These are phyloP conservation scores for Acestrorhynchus altus DNA, from an alignment of 2,797 vertebrate species.

Conservation along the genomic window DNA sequence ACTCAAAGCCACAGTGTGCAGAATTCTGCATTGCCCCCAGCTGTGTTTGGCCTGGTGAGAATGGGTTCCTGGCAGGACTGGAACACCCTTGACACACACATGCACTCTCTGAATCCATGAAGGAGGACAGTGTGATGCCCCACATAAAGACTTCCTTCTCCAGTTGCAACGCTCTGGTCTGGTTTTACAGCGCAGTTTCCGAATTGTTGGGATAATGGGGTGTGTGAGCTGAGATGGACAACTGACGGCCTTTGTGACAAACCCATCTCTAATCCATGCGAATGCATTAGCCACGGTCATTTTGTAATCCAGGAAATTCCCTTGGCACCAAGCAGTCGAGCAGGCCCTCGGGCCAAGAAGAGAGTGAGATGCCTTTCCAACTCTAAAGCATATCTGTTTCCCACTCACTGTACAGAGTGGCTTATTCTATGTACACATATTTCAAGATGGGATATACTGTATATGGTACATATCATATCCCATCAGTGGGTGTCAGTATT, in stretches of 20 bases:
- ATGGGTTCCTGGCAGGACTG: slow-evolving; percentile 33
- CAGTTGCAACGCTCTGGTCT: slow-evolving; percentile 3
- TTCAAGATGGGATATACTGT: not conserved
- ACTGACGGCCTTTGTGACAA: slow-evolving; percentile 42
- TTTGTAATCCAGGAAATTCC: slow-evolving; percentile 45
- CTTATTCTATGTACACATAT: not conserved
- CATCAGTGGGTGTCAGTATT: too few relatives aligned
- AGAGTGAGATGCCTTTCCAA: not conserved
- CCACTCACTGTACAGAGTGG: not conserved
- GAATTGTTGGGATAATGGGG: slow-evolving; percentile 22
- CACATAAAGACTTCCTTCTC: slow-evolving; percentile 47
- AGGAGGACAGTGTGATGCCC: slow-evolving; percentile 26
- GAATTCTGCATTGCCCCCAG: slow-evolving; percentile 24
- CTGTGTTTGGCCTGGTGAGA: slow-evolving; percentile 43
- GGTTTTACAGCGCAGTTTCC: slow-evolving; percentile 13
- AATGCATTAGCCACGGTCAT: slow-evolving; percentile 6
- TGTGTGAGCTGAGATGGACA: slow-evolving; percentile 15
- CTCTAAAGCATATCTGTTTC: not conserved
- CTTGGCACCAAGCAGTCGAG: slow-evolving; percentile 9
- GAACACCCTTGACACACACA: slow-evolving; percentile 2
- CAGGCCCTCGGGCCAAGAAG: not conserved
- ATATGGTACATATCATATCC: too few relatives aligned
- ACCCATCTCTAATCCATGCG: slow-evolving; percentile 23
- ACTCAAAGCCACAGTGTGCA: slow-evolving; percentile 28
- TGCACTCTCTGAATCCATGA: slow-evolving; percentile 1